Base-by-base conservation (phyloP, 2,888 invertebrate genomes). In the Leptothorax acervorum region DNA sequence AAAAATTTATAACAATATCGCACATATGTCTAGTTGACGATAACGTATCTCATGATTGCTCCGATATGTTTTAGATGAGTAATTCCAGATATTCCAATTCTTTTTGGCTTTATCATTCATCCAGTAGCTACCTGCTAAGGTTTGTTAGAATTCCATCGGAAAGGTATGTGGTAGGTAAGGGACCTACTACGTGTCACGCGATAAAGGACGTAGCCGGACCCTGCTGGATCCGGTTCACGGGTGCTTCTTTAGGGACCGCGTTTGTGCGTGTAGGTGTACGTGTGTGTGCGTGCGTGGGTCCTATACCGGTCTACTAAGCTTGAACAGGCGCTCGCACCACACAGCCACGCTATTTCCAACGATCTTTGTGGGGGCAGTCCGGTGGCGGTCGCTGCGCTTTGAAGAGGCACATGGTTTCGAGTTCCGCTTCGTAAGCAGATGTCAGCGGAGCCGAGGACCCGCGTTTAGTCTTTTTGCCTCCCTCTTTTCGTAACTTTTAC, bases 361-460 rank as follows among this genome's bases (percentile, higher is more conserved):
- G 79, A 84, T 83, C 90, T 90, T 88, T 89, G 90, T 89, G 92
- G 90, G 90, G 89, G 90, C 87, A 90, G 89, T 86, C 86, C 78
- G 73, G 65, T 65, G 86, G 73, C 85, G 87, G 87, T 89, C 86
- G 89, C 89, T 87, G 85, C 87, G 85, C 87, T 87, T 91, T 87
- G 86, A 85, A 88, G 86, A 86, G 88, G 86, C 89, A 88, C 79
- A 83, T 87, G 86, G 86, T 88, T 81, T 91, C 86, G 70, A 86
- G 86, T 90, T 90, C 86, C 85, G 88, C 86, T 83, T 87, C 85
- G 84, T 85, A 88, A 88, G 89, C 89, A 89, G 84, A 86, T 76
- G 55, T 73, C 48, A 55, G n/a, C 51, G 18, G 51, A 53, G 11
- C 57, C 73, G 75, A 35, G 66, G 39, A 68, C 12, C 53, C 28